A percentile compares a stretch with the other conserved stretches of the same genome.
These are phyloP conservation scores for Salvator merianae DNA, from an alignment of 2,113 vertebrate genomes.

Conservation along the genomic window DNA sequence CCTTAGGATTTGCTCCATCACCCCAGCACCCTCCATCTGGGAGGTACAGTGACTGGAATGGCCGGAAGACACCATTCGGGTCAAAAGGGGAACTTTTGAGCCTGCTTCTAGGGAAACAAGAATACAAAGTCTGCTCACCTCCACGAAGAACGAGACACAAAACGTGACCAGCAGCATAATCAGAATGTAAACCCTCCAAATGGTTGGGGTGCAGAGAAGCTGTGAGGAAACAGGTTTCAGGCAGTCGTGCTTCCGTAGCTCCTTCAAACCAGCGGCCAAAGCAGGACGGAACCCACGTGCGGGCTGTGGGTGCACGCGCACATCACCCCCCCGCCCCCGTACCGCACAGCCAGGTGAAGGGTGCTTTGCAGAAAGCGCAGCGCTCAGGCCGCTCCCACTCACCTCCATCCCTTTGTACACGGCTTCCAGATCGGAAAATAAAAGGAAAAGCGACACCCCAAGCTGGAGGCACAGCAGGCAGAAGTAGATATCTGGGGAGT, in stretches of 20 bases:
- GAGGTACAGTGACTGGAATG: background rate
- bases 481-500: constrained; percentile 71
- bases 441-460: constrained; percentile 66
- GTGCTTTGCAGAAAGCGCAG: too few species aligned
- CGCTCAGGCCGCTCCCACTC: background rate
- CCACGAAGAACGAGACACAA: constrained; percentile 64
- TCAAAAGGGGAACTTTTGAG: background rate
- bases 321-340: background rate
- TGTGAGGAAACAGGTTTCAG: constrained; percentile 43
- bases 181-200: constrained; percentile 70
- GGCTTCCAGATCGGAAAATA: constrained; percentile 59
- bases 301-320: background rate
- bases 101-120: background rate
- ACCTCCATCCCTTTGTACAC: constrained; percentile 68
- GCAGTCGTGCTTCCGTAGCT: background rate
- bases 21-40: background rate
- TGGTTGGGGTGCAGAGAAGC: constrained; percentile 68
- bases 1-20: background rate
- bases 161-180: constrained; percentile 61
- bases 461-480: constrained; percentile 65
- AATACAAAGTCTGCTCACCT: constrained; percentile 60
- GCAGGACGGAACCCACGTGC: too few species aligned
- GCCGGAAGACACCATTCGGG: background rate
- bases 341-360: background rate
- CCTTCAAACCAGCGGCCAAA: background rate